Evolutionary conservation across 1,140 invertebrate species (phyloP).

Genomic region (Cydia amplana): DNA sequence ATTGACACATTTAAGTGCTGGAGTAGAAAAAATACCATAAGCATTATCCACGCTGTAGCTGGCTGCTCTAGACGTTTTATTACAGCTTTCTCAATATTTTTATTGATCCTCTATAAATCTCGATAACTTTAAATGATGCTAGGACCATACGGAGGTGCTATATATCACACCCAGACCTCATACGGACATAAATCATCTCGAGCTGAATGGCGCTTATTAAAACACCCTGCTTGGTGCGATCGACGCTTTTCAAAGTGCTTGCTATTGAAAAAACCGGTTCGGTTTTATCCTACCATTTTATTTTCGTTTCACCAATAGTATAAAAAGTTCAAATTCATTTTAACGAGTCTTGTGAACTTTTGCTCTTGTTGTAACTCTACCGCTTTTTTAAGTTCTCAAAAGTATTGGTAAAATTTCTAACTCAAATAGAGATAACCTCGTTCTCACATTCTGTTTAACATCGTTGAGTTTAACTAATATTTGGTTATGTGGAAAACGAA

Average conservation of each 20-base stretch:
- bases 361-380: not conserved
- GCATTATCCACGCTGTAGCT: conserved; percentile 32
- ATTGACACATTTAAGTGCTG: too few relatives aligned
- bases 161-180: conserved; percentile 42
- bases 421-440: conserved; percentile 3
- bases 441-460: conserved; percentile 26
- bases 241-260: conserved; percentile 41
- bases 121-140: conserved; percentile 44
- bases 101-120: conserved; percentile 54
- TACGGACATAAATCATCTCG: conserved; percentile 53
- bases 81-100: conserved; percentile 47
- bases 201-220: conserved; percentile 52
- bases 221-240: conserved; percentile 39
- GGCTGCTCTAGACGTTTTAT: conserved; percentile 41
- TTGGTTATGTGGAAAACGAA: conserved; percentile 29
- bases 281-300: conserved; percentile 6
- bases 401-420: not conserved
- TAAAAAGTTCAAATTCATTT: conserved; percentile 18
- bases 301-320: conserved; percentile 7
- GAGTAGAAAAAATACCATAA: conserved; percentile 41
- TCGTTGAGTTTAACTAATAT: conserved; percentile 24
- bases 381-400: not conserved
- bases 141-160: conserved; percentile 44
- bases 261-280: conserved; percentile 34
- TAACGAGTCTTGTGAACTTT: not conserved